Evolutionary conservation across 2,113 vertebrate species (phyloP), one percentile per base, ranked within the genome.

Genomic region (Lucifuga dentata): DNA sequence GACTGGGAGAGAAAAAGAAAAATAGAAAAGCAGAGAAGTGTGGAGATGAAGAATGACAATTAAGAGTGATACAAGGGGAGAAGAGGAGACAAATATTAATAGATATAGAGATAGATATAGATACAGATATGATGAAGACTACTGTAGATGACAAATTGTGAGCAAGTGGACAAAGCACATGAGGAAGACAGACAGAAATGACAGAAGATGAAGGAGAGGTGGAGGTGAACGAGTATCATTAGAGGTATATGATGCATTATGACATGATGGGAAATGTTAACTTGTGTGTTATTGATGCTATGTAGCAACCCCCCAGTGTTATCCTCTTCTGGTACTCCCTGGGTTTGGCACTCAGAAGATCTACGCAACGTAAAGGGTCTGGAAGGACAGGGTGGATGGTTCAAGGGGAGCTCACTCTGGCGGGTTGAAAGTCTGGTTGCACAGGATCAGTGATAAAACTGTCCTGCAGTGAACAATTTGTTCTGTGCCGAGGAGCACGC

Each of bases 271-370:
- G n/a, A n/a, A 2, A 21, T 36, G 51, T 35, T 66, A 60, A 49
- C 44, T 19, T 50, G 45, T 49, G 60, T 59, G 44, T 40, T 4
- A 66, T 5, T 67, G 33, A 62, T 55, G 40, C 12, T 53, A n/a
- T 8, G 32, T 17, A 67, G 5, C 26, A 51, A 26, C 46, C 33
- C 12, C 40, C 41, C 36, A 17, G 26, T 1, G 8, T 39, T 38
- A 17, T 49, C 0, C 0, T 29, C 55, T 36, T 5, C 51, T 24
- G 58, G 17, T 21, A 10, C 41, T 33, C 52, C 29, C 40, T 8
- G 17, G 26, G 26, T 29, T 29, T 7, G 26, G 26, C 26, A 29
- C 26, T 29, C 26, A 29, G 26, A 7, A 29, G 26, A 29, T 29
- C 7, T 29, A 29, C 3, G 26, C 26, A 7, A 3, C 3, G 3